Evolutionary conservation across 2,888 invertebrate species (phyloP).

Genomic region (Tigriopus californicus): DNA sequence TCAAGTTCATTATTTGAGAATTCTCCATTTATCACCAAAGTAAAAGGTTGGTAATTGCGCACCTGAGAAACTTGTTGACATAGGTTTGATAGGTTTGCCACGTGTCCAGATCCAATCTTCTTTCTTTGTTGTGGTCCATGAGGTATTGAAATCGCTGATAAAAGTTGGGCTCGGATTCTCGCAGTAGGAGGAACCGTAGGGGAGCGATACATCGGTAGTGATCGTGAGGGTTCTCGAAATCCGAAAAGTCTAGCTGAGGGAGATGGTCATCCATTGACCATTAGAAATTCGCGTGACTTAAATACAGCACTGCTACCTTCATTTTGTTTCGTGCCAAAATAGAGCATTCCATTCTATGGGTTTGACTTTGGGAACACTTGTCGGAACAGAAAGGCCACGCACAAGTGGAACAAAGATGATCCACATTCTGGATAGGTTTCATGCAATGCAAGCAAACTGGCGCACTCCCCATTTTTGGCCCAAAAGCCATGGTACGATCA

Average conservation of each 20-base stretch:
- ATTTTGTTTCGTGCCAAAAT: neutral
- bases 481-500: neutral
- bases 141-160: neutral
- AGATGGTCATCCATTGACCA: too few relatives aligned
- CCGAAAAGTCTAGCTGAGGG: too few relatives aligned
- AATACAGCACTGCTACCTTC: neutral
- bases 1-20: too few relatives aligned
- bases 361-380: neutral
- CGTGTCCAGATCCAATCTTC: neutral
- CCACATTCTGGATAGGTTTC: neutral
- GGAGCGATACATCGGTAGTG: conserved; percentile 10
- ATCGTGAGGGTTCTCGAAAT: neutral
- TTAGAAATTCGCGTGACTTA: too few relatives aligned
- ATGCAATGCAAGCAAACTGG: conserved; percentile 4
- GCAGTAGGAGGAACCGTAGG: conserved; percentile 2
- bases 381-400: conserved; percentile 9
- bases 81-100: conserved; percentile 1
- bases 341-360: neutral
- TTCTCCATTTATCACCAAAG: neutral
- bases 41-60: too few relatives aligned
- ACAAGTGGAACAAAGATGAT: neutral
- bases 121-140: conserved; percentile 15
- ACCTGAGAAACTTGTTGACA: conserved; percentile 7
- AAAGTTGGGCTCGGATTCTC: neutral
- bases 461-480: neutral